phyloP scores from a whole-genome alignment of 1,140 invertebrate species.

The Lasaia peninsularis region DNA sequence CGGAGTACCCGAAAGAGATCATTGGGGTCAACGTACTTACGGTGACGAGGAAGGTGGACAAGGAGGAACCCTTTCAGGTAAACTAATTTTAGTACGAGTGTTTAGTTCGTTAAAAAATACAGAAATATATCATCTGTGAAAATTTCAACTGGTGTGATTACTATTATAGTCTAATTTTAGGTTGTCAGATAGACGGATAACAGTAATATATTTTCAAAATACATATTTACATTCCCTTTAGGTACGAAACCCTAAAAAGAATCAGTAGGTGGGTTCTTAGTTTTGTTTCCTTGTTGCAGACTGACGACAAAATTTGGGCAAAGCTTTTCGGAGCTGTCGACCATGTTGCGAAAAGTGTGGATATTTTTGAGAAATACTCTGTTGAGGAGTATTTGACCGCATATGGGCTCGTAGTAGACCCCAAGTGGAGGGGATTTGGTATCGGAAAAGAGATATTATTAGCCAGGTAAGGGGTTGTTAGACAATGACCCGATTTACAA shows the following conservation, averaged over 20 bases:
- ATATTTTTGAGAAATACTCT: slow-evolving; percentile 44
- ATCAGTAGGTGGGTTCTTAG: too few species aligned
- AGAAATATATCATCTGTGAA: too few species aligned
- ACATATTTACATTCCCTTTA: too few species aligned
- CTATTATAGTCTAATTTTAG: too few species aligned
- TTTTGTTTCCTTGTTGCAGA: slow-evolving; percentile 39
- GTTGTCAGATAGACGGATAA: too few species aligned
- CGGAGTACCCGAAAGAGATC: slow-evolving; percentile 29
- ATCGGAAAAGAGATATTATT: slow-evolving; percentile 55
- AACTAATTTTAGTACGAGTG: too few species aligned
- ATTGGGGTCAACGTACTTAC: slow-evolving; percentile 61
- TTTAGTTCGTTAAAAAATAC: too few species aligned
- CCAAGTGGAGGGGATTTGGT: slow-evolving; percentile 47
- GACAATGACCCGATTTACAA: neutral
- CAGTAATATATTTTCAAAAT: too few species aligned
- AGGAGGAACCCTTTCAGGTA: slow-evolving; percentile 53
- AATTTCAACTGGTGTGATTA: too few species aligned
- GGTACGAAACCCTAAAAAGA: too few species aligned
- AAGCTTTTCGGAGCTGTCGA: slow-evolving; percentile 63
- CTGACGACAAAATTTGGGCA: slow-evolving; percentile 56
- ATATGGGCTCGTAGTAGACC: slow-evolving; percentile 58
- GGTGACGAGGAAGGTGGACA: slow-evolving; percentile 43
- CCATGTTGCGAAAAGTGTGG: slow-evolving; percentile 42
- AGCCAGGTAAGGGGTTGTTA: slow-evolving; percentile 38
- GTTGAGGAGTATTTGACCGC: slow-evolving; percentile 60